Evolutionary conservation across 1,140 invertebrate species (phyloP).

Genomic region (Drosophila nannoptera): DNA sequence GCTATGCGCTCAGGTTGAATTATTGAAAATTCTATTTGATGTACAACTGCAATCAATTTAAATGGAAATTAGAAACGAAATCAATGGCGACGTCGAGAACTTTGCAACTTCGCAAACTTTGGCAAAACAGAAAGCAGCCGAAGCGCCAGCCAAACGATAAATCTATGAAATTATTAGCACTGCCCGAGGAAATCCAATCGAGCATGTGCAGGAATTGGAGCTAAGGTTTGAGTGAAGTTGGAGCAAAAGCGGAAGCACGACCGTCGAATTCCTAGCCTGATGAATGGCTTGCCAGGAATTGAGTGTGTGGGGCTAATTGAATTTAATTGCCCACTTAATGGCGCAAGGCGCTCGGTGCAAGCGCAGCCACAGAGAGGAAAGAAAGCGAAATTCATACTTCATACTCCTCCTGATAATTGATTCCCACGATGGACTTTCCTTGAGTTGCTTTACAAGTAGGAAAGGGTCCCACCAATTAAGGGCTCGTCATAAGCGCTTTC

Average conservation of each 20-base stretch:
- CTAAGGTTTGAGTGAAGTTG: background rate
- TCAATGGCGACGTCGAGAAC: constrained; percentile 16
- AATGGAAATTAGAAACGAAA: constrained; percentile 37
- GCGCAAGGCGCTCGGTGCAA: constrained; percentile 54
- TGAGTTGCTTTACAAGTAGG: too few relatives aligned
- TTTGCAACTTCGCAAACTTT: constrained; percentile 10
- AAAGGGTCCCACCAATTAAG: too few relatives aligned
- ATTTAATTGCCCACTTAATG: constrained; percentile 72
- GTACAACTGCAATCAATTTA: constrained; percentile 46
- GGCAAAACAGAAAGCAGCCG: constrained; percentile 15
- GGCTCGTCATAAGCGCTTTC: too few relatives aligned
- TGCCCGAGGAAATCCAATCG: constrained; percentile 48
- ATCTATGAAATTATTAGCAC: constrained; percentile 67
- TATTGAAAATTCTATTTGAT: background rate
- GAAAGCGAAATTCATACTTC: constrained; percentile 27
- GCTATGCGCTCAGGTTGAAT: background rate
- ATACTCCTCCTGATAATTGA: background rate
- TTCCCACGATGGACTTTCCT: too few relatives aligned
- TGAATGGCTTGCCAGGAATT: constrained; percentile 42
- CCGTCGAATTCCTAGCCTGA: constrained; percentile 6
- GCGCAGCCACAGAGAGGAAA: constrained; percentile 20
- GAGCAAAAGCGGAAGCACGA: background rate
- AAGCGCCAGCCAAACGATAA: constrained; percentile 56
- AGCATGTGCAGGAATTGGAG: constrained; percentile 27
- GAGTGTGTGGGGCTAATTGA: constrained; percentile 55